phyloP scores from a whole-genome alignment of 1,140 invertebrate species.

The silkworm (Bombyx mori) region ASM3026992v2 NC_085127.1:8459501-8460000 shows the following conservation, averaged over 20 bases:
- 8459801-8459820: slow-evolving; percentile 67
- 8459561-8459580: slow-evolving; percentile 74
- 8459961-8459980: too few relatives aligned
- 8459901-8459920: too few relatives aligned
- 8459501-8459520: slow-evolving; percentile 56
- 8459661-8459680: slow-evolving; percentile 41
- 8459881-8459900: background rate
- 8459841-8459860: slow-evolving; percentile 16
- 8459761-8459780: slow-evolving; percentile 70
- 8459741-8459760: slow-evolving; percentile 71
- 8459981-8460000: too few relatives aligned
- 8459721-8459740: slow-evolving; percentile 31
- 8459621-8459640: slow-evolving; percentile 71
- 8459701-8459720: slow-evolving; percentile 36
- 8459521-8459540: slow-evolving; percentile 46
- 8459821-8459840: slow-evolving; percentile 66
- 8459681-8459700: slow-evolving; percentile 59
- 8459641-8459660: slow-evolving; percentile 55
- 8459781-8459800: slow-evolving; percentile 72
- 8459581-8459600: slow-evolving; percentile 74
- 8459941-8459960: too few relatives aligned
- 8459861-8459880: background rate
- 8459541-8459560: slow-evolving; percentile 71
- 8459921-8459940: too few relatives aligned
- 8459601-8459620: slow-evolving; percentile 74